Percentiles rank a stretch among this genome's conserved stretches.
These are phyloP conservation scores for Nautilus pompilius DNA, from an alignment of 1,140 invertebrate species.

Conservation along the genomic window DNA sequence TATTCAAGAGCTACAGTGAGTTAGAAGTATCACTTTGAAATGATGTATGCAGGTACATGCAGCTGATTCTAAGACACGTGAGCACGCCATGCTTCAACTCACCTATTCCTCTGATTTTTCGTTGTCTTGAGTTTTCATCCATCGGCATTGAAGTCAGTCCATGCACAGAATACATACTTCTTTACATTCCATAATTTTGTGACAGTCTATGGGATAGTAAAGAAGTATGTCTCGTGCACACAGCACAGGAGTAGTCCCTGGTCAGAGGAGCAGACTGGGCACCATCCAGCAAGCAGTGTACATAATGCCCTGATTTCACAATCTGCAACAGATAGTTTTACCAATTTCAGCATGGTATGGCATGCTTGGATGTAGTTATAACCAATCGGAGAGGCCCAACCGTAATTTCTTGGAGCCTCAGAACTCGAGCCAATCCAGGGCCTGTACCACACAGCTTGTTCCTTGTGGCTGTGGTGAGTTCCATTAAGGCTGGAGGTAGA, in stretches of 20 bases:
- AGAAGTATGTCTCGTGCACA: constrained; percentile 75
- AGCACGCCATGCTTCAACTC: not conserved
- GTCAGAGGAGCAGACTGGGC: too few species aligned
- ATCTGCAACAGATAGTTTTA: constrained; percentile 36
- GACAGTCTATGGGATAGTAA: constrained; percentile 85
- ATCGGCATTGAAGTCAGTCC: not conserved
- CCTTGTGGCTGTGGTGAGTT: too few species aligned
- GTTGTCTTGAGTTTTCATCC: not conserved
- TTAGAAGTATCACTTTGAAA: too few species aligned
- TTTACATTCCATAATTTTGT: constrained; percentile 91
- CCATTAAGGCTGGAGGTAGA: too few species aligned
- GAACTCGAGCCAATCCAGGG: too few species aligned
- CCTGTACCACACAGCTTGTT: too few species aligned
- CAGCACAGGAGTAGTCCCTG: too few species aligned
- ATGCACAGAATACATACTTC: constrained; percentile 81
- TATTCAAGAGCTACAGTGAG: too few species aligned
- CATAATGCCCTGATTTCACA: constrained; percentile 23
- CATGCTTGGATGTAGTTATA: constrained; percentile 13
- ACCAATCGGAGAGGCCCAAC: constrained; percentile 34
- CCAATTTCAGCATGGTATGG: constrained; percentile 43
- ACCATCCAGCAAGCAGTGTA: too few species aligned
- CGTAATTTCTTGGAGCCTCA: too few species aligned
- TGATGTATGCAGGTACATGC: too few species aligned
- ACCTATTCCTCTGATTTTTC: not conserved
- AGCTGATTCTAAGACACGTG: too few species aligned